Conservation (phyloP, 2,113 vertebrate species). For the Pitta sordida region DNA sequence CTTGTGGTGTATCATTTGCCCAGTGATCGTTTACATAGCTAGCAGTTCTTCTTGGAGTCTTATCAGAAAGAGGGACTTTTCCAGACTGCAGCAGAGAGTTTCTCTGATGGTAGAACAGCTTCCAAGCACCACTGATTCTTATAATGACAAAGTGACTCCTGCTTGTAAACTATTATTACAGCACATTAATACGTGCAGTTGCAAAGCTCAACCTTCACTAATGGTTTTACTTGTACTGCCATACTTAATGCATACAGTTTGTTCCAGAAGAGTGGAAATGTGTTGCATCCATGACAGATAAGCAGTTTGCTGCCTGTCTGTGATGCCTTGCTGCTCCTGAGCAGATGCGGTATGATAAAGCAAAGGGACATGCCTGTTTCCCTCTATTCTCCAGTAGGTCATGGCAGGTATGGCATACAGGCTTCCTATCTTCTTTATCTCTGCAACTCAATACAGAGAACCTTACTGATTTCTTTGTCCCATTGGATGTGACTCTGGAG, state of each 20-base stretch:
- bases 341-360: neutral
- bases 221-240: neutral
- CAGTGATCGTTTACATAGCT: accelerated
- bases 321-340: neutral
- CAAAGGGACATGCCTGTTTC: neutral
- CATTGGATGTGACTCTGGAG: neutral
- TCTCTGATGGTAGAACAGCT: neutral
- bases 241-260: neutral
- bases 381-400: neutral
- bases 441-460: neutral
- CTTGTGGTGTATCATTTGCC: neutral
- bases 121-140: neutral
- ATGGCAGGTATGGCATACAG: neutral
- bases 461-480: neutral
- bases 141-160: neutral
- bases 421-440: neutral
- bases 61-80: neutral
- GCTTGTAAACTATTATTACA: neutral
- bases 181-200: neutral
- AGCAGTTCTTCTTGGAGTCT: neutral
- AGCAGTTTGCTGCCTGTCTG: neutral
- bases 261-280: neutral
- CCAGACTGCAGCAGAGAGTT: neutral
- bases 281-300: neutral
- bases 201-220: neutral